Conservation (phyloP, 1,140 invertebrate genomes). For the Chelonus insularis region DNA sequence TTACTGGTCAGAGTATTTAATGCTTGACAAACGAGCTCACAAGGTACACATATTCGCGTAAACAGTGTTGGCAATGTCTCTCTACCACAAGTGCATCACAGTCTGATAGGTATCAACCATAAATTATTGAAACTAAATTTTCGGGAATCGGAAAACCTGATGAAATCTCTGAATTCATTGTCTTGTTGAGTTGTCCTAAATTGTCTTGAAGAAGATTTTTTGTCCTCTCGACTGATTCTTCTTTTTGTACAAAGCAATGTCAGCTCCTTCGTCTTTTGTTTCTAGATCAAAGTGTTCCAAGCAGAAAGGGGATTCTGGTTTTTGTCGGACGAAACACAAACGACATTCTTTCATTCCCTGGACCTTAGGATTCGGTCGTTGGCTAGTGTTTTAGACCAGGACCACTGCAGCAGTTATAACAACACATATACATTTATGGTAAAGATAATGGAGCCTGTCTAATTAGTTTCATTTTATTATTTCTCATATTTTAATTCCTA, state of each 20-base stretch:
- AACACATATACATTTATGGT: constrained; percentile 6
- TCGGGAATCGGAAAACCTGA: not conserved
- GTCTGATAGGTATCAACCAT: not conserved
- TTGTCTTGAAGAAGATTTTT: no score
- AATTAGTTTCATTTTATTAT: constrained; percentile 5
- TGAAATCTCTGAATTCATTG: constrained; percentile 11
- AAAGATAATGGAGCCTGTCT: constrained; percentile 14
- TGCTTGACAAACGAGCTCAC: constrained; percentile 36
- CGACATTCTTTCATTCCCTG: constrained; percentile 38
- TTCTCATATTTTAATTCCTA: no score
- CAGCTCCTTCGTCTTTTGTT: not conserved
- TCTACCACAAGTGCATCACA: constrained; percentile 6
- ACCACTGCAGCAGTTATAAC: not conserved
- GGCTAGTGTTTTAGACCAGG: not conserved
- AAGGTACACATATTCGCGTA: constrained; percentile 4
- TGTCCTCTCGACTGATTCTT: not conserved
- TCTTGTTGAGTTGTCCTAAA: not conserved
- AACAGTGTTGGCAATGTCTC: constrained; percentile 28
- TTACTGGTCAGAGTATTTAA: constrained; percentile 32
- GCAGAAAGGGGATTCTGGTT: constrained; percentile 33
- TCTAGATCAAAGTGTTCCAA: constrained; percentile 23
- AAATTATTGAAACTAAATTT: not conserved
- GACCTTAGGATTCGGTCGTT: constrained; percentile 7
- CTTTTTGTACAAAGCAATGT: not conserved
- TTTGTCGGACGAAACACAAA: constrained; percentile 37